Conservation (phyloP, 2,797 vertebrate species). For the Leptoclinus maculatus region DNA sequence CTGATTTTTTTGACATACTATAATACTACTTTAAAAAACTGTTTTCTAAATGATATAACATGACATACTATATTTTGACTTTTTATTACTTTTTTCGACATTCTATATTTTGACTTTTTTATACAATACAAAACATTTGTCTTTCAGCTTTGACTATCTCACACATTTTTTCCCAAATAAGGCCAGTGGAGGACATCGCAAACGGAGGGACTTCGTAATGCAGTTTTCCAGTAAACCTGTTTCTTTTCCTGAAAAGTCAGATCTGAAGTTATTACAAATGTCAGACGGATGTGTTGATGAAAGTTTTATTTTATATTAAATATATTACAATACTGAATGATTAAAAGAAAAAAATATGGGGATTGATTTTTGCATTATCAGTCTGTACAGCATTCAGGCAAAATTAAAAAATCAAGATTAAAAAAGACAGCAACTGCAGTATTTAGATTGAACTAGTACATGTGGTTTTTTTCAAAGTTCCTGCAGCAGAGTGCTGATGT, state of each 20-base stretch:
- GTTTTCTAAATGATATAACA: too few relatives aligned
- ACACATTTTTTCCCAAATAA: not conserved
- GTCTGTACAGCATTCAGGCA: constrained; percentile 83
- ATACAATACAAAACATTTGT: too few relatives aligned
- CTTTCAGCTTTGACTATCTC: too few relatives aligned
- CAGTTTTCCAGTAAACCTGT: not conserved
- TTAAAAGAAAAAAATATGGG: constrained; percentile 81
- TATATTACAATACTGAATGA: constrained; percentile 91
- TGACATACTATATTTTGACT: too few relatives aligned
- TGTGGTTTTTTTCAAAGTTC: constrained; percentile 40
- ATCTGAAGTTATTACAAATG: constrained; percentile 22
- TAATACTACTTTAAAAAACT: too few relatives aligned
- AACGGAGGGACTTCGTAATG: not conserved
- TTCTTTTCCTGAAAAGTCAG: not conserved
- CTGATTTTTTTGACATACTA: too few relatives aligned
- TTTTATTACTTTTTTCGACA: too few relatives aligned
- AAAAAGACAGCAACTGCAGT: constrained; percentile 70
- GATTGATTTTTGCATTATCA: constrained; percentile 83
- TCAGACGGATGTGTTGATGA: constrained; percentile 75
- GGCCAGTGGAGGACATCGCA: not conserved
- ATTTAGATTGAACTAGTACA: constrained; percentile 56
- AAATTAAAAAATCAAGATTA: constrained; percentile 48
- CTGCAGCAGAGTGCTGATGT: constrained; percentile 50
- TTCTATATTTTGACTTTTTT: too few relatives aligned
- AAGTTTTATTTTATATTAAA: constrained; percentile 91